Evolutionary conservation across 2,888 invertebrate species (phyloP).

Genomic region (Hofmannophila pseudospretella): DNA sequence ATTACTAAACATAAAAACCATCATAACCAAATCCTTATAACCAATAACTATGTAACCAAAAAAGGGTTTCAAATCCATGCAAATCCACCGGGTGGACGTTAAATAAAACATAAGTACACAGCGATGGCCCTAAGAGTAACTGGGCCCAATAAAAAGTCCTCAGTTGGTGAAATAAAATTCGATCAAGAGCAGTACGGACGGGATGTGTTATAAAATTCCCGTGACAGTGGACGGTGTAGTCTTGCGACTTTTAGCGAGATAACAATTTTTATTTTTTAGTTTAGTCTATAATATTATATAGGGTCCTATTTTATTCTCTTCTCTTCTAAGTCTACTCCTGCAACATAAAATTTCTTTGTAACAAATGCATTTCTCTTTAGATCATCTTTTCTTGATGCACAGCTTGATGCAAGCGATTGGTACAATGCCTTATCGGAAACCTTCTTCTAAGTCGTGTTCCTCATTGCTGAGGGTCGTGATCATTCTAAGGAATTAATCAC

Average conservation of each 20-base stretch:
- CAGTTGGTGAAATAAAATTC: slow-evolving; percentile 65
- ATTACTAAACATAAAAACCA: not conserved
- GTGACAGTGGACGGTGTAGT: slow-evolving; percentile 22
- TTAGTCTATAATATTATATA: too few species aligned
- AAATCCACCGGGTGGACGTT: slow-evolving; percentile 58
- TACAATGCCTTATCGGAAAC: too few species aligned
- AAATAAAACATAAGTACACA: slow-evolving; percentile 68
- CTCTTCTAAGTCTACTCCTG: too few species aligned
- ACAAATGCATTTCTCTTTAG: too few species aligned
- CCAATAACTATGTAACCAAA: slow-evolving; percentile 4
- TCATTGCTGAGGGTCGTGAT: too few species aligned
- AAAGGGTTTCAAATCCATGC: slow-evolving; percentile 50
- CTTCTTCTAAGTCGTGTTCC: too few species aligned
- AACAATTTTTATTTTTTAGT: too few species aligned
- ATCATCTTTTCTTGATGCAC: too few species aligned
- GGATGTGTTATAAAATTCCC: slow-evolving; percentile 44
- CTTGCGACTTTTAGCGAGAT: slow-evolving; percentile 13
- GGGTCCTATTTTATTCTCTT: too few species aligned
- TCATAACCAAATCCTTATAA: not conserved
- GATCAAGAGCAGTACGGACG: slow-evolving; percentile 35
- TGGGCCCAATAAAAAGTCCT: slow-evolving; percentile 57
- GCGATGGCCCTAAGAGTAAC: slow-evolving; percentile 43
- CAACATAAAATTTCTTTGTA: too few species aligned
- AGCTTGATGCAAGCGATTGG: too few species aligned
- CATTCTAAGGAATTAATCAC: too few species aligned